Base-by-base conservation (phyloP, 2,113 vertebrate genomes). In the Pavo muticus region DNA sequence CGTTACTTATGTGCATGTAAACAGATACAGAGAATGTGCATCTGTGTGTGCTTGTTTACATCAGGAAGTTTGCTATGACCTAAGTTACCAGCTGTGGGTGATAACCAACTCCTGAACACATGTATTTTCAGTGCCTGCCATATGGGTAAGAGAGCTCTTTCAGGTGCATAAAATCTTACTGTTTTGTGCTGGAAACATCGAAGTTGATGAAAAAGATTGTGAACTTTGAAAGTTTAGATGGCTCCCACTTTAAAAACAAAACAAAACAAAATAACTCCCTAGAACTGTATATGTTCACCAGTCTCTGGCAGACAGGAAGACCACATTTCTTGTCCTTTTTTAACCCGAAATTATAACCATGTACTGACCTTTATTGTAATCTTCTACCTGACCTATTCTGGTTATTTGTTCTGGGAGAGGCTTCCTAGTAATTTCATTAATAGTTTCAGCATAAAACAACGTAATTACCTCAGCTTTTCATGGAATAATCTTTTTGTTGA, bases 361-460 rank as follows among this genome's bases (percentile, higher is more conserved):
- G 14, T 84, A 3, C n/a, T 84, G 81, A 74, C 64, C 73, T 94
- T 72, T 69, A 12, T 23, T 82, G 25, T 50, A 50, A 12, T 82
- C 7, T 84, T 15, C 39, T 79, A n/a, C 15, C 3, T 61, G 37
- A 25, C 37, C 24, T 78, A 15, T 79, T 87, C 10, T 74, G 35
- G 59, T 85, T 79, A 67, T 71, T 68, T 56, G 40, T 18, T 74
- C 39, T 80, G 37, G 47, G 75, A 74, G 57, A 88, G 39, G 73
- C 47, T 83, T 94, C 73, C 42, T 85, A 39, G 23, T 90, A 37
- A 75, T 93, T 90, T 74, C 29, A 12, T 93, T 91, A 74, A 52
- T 44, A 80, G 25, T 12, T 74, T 52, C 56, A 91, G 63, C 42
- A 47, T 67, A 72, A 94, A 81, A 0, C 45, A 71, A 50, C 32